phyloP scores from a whole-genome alignment of 2,113 vertebrate genomes.

The Ophthalmotilapia sp. region DNA sequence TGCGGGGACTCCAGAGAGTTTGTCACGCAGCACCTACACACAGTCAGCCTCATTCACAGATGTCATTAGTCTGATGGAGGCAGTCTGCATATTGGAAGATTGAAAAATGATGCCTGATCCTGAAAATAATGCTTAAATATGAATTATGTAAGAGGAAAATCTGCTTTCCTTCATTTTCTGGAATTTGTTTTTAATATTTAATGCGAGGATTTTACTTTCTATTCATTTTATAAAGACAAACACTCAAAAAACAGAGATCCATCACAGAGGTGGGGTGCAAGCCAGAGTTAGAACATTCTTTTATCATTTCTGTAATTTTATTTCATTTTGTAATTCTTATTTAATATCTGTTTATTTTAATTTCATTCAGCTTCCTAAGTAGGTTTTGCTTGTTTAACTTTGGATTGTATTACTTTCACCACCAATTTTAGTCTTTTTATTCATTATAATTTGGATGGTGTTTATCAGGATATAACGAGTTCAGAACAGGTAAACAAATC shows the following conservation, averaged over 20 bases:
- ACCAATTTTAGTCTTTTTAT: background rate
- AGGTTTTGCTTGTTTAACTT: background rate
- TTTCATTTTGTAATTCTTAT: background rate
- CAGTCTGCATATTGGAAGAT: background rate
- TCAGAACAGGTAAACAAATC: background rate
- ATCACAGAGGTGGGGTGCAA: background rate
- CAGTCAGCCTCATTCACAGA: background rate
- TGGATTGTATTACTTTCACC: background rate
- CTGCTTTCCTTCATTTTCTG: background rate
- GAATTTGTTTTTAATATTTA: background rate
- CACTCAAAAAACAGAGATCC: background rate
- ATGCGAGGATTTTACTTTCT: background rate
- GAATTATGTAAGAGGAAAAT: background rate
- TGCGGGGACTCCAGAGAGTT: background rate
- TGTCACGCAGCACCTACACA: constrained; percentile 6
- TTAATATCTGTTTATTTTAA: background rate
- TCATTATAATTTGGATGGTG: background rate
- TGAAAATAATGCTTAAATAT: background rate
- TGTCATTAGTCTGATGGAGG: background rate
- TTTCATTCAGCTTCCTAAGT: background rate
- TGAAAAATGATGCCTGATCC: background rate
- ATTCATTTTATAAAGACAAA: background rate
- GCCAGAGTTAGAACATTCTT: background rate
- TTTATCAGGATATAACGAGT: background rate
- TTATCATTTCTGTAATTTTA: background rate